phyloP scores from a whole-genome alignment of 1,140 invertebrate genomes.

The Atta texana region DNA sequence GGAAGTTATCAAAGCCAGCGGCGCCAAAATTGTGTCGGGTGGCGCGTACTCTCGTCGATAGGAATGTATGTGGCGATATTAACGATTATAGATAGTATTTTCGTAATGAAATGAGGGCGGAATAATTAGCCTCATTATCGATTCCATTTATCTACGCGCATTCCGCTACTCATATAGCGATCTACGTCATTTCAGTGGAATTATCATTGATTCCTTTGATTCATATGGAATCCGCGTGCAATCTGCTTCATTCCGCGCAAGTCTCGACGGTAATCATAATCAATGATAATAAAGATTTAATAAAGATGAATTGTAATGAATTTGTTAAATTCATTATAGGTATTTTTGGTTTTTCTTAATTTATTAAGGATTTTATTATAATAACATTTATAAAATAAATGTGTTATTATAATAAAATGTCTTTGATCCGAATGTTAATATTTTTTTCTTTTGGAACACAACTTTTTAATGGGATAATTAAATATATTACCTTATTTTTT shows the following conservation, averaged over 20 bases:
- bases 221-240: background rate
- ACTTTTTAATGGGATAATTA: background rate
- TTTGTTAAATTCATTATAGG: background rate
- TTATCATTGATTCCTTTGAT: constrained; percentile 40
- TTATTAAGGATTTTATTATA: background rate
- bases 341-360: background rate
- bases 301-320: background rate
- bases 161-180: background rate
- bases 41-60: constrained; percentile 1
- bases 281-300: background rate
- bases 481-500: background rate
- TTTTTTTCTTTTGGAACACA: background rate
- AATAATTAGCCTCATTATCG: constrained; percentile 64
- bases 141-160: constrained; percentile 34
- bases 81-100: constrained; percentile 46
- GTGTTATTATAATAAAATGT: background rate
- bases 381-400: background rate
- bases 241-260: background rate
- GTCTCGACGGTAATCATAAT: background rate
- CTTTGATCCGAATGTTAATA: background rate
- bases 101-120: constrained; percentile 42
- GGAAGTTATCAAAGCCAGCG: constrained; percentile 62
- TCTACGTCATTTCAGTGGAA: constrained; percentile 3
- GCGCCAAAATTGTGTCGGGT: constrained; percentile 34
- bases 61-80: constrained; percentile 54